A percentile compares a stretch with the other conserved stretches of the same genome.
Evolutionary conservation across 2,888 invertebrate species (phyloP).

Genomic region (Mactromeris polynyma): DNA sequence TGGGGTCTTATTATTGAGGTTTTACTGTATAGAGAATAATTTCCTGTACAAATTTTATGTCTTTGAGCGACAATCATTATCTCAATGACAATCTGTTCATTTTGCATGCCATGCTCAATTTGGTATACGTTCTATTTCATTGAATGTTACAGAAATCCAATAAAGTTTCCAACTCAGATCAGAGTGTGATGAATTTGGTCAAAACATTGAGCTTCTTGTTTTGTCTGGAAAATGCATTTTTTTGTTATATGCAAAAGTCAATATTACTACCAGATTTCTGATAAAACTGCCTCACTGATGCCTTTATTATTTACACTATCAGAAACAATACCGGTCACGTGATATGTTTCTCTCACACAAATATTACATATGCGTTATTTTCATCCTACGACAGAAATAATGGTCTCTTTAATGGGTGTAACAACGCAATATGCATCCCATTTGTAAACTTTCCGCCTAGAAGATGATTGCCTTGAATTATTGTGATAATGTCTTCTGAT

Average conservation of each 20-base stretch:
- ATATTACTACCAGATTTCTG: neutral
- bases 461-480: neutral
- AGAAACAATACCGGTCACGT: neutral
- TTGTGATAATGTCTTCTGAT: neutral
- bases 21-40: too few species aligned
- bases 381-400: neutral
- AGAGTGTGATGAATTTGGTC: neutral
- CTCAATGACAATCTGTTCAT: neutral
- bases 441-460: neutral
- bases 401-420: neutral
- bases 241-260: neutral
- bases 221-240: neutral
- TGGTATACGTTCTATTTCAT: too few species aligned
- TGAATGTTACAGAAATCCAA: too few species aligned
- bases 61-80: too few species aligned
- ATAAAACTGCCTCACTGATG: neutral
- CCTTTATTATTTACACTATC: neutral
- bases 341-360: neutral
- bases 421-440: neutral
- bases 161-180: too few species aligned
- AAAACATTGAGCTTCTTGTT: neutral
- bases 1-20: too few species aligned
- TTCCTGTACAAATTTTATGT: too few species aligned
- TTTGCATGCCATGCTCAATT: neutral
- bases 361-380: neutral